Evolutionary conservation across 2,888 invertebrate genomes (phyloP), one percentile per base, ranked within the genome.

Genomic region (Drosophila eohydei): DNA sequence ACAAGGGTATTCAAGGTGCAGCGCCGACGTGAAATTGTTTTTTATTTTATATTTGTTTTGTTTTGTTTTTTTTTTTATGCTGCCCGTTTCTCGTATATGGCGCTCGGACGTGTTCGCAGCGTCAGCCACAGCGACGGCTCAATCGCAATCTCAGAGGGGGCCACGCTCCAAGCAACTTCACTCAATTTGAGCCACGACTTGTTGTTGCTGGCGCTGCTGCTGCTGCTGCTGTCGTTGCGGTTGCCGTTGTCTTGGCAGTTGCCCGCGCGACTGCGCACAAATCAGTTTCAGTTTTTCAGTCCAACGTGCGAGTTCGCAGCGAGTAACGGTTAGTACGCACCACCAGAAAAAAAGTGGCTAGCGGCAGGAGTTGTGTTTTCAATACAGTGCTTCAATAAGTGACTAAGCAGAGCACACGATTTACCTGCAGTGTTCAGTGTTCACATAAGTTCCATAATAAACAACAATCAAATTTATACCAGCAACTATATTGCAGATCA

Each of bases 211-310:
- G 36, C 64, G 83, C 48, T n/a, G 74, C 32, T 56, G 72, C 40
- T 62, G 61, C 36, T 48, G 73, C 32, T 63, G 60, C 44, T 38
- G 68, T 51, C 9, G 75, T 30, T 60, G 74, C 43, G 52, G 80
- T 70, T 61, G 72, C 52, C 68, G 80, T 46, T 69, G 85, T 89
- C 91, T 91, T 87, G 82, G 81, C 89, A 88, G 87, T 78, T 86
- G 90, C 84, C 81, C 32, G 50, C 76, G 78, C 69, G 89, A 55
- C 81, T 71, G 85, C 79, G 81, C 86, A 84, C 88, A 84, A 87
- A 81, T 92, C 91, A 92, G 92, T 92, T 90, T 91, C 92, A 92
- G 91, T 92, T 91, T 91, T 91, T 89, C 89, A 90, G 92, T 91
- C 91, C 90, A 92, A 89, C 91, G 91, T 90, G 91, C 90, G 90